Base-by-base conservation (phyloP, 2,113 vertebrate genomes). In the Orthonyx spaldingii region DNA sequence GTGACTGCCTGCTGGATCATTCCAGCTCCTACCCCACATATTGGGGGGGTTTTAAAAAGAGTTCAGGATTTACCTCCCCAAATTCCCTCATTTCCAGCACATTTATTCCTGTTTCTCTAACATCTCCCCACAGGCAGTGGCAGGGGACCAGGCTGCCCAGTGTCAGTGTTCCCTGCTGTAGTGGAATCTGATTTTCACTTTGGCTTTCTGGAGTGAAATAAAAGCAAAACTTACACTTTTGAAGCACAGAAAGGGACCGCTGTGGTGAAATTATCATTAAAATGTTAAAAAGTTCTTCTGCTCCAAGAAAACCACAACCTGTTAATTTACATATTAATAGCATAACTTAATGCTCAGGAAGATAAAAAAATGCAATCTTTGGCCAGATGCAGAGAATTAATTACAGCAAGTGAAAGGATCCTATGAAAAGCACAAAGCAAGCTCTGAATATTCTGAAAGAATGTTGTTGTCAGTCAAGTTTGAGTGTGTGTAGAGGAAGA, bases 301-400 rank as follows among this genome's bases (percentile, higher is more conserved):
- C 81, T 93, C 32, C 63, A 35, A 65, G 59, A 91, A 82, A 82
- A 82, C 21, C 28, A 72, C 85, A 89, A 68, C 42, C 70, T 90
- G 66, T 11, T 79, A 5, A 93, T 96, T 95, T 95, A 33, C 93
- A 95, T 95, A 39, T 65, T 96, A 94, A 96, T 80, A 70, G 75
- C 52, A 70, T 5, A 41, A 85, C 65, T 93, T 87, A 35, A 42
- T 75, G 70, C 74, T 76, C 1, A 3, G 55, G 46, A 76, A 90
- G 84, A 89, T 94, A 89, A 93, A 49, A 84, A 87, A 90, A 53
- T 20, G 19, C 57, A 65, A 90, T 94, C 81, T 94, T 87, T 69
- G 74, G 57, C 55, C 82, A 90, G 90, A 94, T 91, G 82, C 42
- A 63, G 89, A 83, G 87, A 93, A 89, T 95, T 96, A 96, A 96